Percentiles rank a stretch among this genome's conserved stretches.
Evolutionary conservation across 2,113 vertebrate species (phyloP).

Genomic region (Aphyosemion australe): DNA sequence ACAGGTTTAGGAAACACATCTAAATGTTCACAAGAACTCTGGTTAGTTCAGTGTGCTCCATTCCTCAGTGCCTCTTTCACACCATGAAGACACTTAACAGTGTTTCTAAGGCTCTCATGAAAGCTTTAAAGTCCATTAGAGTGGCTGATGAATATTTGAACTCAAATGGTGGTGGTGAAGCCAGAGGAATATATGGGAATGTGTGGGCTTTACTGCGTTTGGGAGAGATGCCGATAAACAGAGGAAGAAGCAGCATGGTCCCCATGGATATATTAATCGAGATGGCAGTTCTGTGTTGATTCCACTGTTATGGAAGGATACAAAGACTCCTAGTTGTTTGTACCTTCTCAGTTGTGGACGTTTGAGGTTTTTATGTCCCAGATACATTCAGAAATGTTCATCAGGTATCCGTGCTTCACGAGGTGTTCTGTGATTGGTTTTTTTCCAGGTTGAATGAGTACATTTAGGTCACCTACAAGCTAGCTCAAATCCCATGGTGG

Average conservation of each 20-base stretch:
- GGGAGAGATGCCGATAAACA: conserved; percentile 19
- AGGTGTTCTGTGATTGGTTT: conserved; percentile 52
- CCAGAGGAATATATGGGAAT: neutral
- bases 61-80: no score
- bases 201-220: conserved; percentile 34
- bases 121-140: no score
- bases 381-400: conserved; percentile 41
- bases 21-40: no score
- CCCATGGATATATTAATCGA: conserved; percentile 41
- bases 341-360: conserved; percentile 33
- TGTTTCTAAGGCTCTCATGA: no score
- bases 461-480: conserved; percentile 44
- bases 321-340: conserved; percentile 33
- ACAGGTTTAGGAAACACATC: no score
- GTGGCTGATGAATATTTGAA: no score
- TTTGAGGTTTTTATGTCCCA: conserved; percentile 22
- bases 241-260: conserved; percentile 4
- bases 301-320: conserved; percentile 32
- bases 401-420: conserved; percentile 14
- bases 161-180: no score
- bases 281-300: conserved; percentile 49
- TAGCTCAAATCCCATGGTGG: conserved; percentile 26
- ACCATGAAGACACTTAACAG: no score
- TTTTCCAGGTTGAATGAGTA: conserved; percentile 42
- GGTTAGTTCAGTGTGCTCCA: no score